A percentile compares a stretch with the other conserved stretches of the same genome.
Conservation (phyloP, 2,113 vertebrate genomes). For the Microcebus griseorufus region DNA sequence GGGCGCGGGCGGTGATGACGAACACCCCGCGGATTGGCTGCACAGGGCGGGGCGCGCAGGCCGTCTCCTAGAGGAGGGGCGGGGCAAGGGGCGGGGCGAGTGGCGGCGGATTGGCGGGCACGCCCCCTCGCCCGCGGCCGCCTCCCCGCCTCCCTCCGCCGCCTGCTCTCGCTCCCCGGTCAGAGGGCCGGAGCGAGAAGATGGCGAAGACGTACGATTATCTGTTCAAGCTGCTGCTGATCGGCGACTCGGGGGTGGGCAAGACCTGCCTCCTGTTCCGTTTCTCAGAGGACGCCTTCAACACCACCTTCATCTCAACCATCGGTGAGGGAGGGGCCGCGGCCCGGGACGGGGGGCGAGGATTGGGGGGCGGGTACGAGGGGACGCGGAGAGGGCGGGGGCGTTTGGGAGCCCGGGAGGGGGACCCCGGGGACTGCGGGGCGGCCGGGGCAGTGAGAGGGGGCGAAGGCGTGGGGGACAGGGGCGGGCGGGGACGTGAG, state of each 20-base stretch:
- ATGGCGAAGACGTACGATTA: slow-evolving; percentile 97
- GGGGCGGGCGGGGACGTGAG: background rate
- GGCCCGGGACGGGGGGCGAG: background rate
- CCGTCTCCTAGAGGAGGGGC: slow-evolving; percentile 83
- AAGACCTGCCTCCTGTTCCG: slow-evolving; percentile 97
- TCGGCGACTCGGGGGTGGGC: slow-evolving; percentile 97
- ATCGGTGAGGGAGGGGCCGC: slow-evolving; percentile 89
- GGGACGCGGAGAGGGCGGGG: background rate
- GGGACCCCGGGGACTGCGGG: background rate
- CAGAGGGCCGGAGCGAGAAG: slow-evolving; percentile 79
- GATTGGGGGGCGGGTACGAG: background rate
- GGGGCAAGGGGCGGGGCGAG: background rate
- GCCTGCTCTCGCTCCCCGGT: slow-evolving; percentile 53
- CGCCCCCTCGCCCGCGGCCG: slow-evolving; percentile 64
- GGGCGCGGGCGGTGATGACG: slow-evolving; percentile 44
- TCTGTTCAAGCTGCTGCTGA: slow-evolving; percentile 97
- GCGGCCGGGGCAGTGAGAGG: background rate
- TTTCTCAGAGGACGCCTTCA: slow-evolving; percentile 98
- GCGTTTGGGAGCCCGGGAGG: background rate
- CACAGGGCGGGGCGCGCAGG: slow-evolving; percentile 40
- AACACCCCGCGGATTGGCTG: background rate
- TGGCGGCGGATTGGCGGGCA: slow-evolving; percentile 40
- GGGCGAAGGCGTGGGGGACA: background rate
- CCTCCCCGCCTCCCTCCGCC: background rate
- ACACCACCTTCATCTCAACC: slow-evolving; percentile 97